Evolutionary conservation across 2,113 vertebrate genomes (phyloP).

Genomic region (Oncorhynchus kisutch): DNA sequence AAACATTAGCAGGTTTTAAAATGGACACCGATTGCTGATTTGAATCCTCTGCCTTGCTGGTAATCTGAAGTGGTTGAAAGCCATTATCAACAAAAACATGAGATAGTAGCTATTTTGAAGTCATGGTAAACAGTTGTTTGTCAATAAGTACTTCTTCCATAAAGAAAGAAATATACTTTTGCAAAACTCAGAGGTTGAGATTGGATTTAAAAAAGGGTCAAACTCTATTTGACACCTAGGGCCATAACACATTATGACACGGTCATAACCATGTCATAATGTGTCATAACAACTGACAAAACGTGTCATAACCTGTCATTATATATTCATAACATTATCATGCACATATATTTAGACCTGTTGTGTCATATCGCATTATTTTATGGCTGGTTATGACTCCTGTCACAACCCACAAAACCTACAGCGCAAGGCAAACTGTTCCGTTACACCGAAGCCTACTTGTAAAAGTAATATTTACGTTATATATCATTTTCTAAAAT

Average conservation of each 20-base stretch:
- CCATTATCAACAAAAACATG: conserved; percentile 15
- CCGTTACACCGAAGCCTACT: too few relatives aligned
- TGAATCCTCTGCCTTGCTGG: not conserved
- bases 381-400: too few relatives aligned
- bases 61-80: conserved; percentile 15
- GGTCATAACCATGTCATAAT: too few relatives aligned
- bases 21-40: conserved; percentile 39
- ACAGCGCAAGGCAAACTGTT: too few relatives aligned
- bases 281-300: too few relatives aligned
- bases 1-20: conserved; percentile 35
- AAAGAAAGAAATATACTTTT: not conserved
- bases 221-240: not conserved
- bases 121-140: not conserved
- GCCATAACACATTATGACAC: not conserved
- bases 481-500: too few relatives aligned
- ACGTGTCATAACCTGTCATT: too few relatives aligned
- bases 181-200: conserved; percentile 6
- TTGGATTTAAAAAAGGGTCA: not conserved
- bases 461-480: too few relatives aligned
- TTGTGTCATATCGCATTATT: too few relatives aligned
- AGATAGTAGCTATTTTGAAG: not conserved
- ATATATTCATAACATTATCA: too few relatives aligned
- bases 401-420: too few relatives aligned
- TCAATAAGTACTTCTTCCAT: not conserved
- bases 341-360: too few relatives aligned